A percentile compares a stretch with the other conserved stretches of the same genome.
Evolutionary conservation across 2,113 vertebrate genomes (phyloP).

Genomic region (Nothocercus julius): DNA sequence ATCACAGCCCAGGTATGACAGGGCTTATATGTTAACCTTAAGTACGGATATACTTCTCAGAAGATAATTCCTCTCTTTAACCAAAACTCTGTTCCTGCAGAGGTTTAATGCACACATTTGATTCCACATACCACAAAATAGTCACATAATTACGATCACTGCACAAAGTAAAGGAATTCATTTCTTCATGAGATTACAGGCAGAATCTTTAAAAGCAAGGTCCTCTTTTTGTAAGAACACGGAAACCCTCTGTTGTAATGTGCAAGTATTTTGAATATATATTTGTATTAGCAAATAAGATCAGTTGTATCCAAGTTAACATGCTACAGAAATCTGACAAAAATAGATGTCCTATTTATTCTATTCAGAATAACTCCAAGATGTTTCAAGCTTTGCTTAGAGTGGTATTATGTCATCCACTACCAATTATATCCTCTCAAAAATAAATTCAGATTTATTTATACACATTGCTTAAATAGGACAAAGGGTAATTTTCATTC

Average conservation of each 20-base stretch:
- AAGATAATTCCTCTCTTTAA: not conserved
- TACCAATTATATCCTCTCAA: not conserved
- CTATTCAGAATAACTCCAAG: not conserved
- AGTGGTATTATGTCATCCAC: not conserved
- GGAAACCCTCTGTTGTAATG: not conserved
- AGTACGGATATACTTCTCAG: not conserved
- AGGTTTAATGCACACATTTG: not conserved
- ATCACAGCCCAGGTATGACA: not conserved
- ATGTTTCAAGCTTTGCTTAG: conserved; percentile 24
- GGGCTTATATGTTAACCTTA: not conserved
- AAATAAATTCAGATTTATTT: conserved; percentile 19
- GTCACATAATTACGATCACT: not conserved
- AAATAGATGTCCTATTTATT: conserved; percentile 4
- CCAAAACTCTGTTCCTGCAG: not conserved
- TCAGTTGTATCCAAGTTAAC: not conserved
- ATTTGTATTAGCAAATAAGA: not conserved
- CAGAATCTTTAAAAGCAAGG: not conserved
- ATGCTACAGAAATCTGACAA: not conserved
- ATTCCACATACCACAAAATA: not conserved
- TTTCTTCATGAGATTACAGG: not conserved
- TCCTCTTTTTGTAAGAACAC: not conserved
- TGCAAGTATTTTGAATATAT: not conserved
- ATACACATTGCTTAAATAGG: not conserved
- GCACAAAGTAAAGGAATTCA: not conserved
- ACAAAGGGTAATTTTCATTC: not conserved